phyloP scores from a whole-genome alignment of 2,888 invertebrate genomes.

The Pegoplata infirma region DNA sequence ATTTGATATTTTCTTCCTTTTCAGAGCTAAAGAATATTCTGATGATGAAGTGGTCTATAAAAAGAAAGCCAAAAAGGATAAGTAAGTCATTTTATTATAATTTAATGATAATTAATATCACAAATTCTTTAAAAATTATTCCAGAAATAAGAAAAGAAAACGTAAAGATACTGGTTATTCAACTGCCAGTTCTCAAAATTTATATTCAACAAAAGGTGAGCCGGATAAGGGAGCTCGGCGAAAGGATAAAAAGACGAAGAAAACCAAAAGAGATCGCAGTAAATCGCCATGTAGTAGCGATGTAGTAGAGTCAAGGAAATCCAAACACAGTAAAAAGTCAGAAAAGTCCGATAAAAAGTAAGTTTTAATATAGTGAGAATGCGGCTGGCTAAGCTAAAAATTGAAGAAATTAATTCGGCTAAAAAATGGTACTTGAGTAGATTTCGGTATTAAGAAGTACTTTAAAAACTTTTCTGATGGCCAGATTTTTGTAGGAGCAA shows the following conservation, averaged over 20 bases:
- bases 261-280: conserved; percentile 71
- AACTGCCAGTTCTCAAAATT: conserved; percentile 83
- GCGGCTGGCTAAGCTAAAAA: no score
- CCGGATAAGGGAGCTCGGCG: conserved; percentile 69
- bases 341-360: conserved; percentile 74
- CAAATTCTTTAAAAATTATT: not conserved
- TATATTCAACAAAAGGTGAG: conserved; percentile 75
- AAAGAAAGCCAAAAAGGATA: conserved; percentile 73
- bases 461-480: no score
- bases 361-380: no score
- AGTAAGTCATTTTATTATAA: no score
- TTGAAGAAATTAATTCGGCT: no score
- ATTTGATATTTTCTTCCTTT: conserved; percentile 11
- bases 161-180: conserved; percentile 85
- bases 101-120: no score
- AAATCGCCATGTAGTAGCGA: conserved; percentile 73
- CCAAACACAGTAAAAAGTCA: conserved; percentile 70
- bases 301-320: conserved; percentile 69
- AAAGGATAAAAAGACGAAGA: conserved; percentile 76
- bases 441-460: no score
- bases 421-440: no score
- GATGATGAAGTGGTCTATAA: conserved; percentile 72
- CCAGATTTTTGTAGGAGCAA: no score
- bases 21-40: conserved; percentile 71
- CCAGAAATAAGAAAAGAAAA: conserved; percentile 72